Evolutionary conservation across 1,140 invertebrate genomes (phyloP).

Genomic region (Macrobrachium nipponense): DNA sequence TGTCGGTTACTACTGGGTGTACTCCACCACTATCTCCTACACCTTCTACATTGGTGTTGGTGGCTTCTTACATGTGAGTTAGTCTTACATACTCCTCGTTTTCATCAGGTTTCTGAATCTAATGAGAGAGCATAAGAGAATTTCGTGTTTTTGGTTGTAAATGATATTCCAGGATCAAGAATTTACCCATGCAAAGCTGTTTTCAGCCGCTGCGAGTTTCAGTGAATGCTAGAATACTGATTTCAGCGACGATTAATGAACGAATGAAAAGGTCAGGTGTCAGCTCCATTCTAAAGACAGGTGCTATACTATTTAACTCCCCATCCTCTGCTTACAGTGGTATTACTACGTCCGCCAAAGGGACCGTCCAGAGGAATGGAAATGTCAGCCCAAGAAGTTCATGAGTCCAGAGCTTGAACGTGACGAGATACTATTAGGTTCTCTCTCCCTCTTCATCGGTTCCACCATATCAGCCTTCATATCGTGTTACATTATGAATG

Average conservation of each 20-base stretch:
- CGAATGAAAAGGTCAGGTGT: not conserved
- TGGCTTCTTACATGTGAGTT: slow-evolving; percentile 62
- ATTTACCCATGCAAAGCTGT: too few species aligned
- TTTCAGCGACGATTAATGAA: not conserved
- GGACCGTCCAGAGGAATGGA: slow-evolving; percentile 77
- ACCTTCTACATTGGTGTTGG: slow-evolving; percentile 71
- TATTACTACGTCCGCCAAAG: slow-evolving; percentile 77
- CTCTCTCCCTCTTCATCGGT: slow-evolving; percentile 73
- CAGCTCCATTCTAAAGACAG: too few species aligned
- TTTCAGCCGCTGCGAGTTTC: not conserved
- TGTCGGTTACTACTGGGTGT: slow-evolving; percentile 70
- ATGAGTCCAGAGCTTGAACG: slow-evolving; percentile 76
- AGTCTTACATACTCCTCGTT: not conserved
- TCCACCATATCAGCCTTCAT: slow-evolving; percentile 71
- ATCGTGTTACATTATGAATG: slow-evolving; percentile 77
- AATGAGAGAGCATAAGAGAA: not conserved
- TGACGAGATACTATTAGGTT: slow-evolving; percentile 78
- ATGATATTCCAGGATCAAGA: too few species aligned
- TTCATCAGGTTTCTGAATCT: not conserved
- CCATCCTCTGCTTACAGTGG: slow-evolving; percentile 72
- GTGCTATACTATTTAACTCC: not conserved
- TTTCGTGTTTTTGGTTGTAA: too few species aligned
- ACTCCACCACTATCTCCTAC: slow-evolving; percentile 72
- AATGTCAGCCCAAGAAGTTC: slow-evolving; percentile 80
- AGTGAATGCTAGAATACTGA: not conserved